phyloP scores from a whole-genome alignment of 2,888 invertebrate species.

The Meiosimyza decipiens region DNA sequence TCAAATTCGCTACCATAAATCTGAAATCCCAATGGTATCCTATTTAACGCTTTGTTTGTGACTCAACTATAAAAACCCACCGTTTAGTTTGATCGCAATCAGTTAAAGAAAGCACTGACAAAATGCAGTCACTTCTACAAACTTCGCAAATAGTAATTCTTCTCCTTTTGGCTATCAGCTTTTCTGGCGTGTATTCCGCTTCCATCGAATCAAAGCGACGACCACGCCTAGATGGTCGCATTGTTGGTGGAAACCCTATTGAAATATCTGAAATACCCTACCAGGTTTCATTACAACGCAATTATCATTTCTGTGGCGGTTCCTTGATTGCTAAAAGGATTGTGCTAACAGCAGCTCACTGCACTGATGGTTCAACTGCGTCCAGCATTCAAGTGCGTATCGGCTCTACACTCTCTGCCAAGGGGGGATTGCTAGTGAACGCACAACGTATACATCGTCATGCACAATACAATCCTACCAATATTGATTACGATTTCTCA shows the following conservation, averaged over 20 bases:
- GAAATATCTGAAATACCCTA: constrained; percentile 32
- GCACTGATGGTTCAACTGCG: constrained; percentile 51
- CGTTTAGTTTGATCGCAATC: neutral
- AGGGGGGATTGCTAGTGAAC: constrained; percentile 60
- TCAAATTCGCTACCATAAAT: constrained; percentile 5
- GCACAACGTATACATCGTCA: constrained; percentile 59
- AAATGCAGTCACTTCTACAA: neutral
- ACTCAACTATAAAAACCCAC: constrained; percentile 5
- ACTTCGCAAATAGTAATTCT: neutral
- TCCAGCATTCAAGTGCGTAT: constrained; percentile 55
- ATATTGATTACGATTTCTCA: constrained; percentile 66
- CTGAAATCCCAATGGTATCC: neutral
- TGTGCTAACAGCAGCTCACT: constrained; percentile 68
- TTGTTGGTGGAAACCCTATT: constrained; percentile 32
- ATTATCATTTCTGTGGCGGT: constrained; percentile 67
- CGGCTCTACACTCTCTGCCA: constrained; percentile 59
- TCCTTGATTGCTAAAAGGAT: constrained; percentile 61
- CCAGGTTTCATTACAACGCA: constrained; percentile 53
- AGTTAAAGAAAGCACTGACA: neutral
- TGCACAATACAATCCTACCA: constrained; percentile 58
- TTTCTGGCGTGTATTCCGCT: neutral
- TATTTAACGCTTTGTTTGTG: neutral
- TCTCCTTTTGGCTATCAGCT: neutral
- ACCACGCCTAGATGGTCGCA: constrained; percentile 25
- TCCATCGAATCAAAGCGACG: neutral